Conservation (phyloP, 1,140 invertebrate genomes). For the Stenopsyche tienmushanensis region DNA sequence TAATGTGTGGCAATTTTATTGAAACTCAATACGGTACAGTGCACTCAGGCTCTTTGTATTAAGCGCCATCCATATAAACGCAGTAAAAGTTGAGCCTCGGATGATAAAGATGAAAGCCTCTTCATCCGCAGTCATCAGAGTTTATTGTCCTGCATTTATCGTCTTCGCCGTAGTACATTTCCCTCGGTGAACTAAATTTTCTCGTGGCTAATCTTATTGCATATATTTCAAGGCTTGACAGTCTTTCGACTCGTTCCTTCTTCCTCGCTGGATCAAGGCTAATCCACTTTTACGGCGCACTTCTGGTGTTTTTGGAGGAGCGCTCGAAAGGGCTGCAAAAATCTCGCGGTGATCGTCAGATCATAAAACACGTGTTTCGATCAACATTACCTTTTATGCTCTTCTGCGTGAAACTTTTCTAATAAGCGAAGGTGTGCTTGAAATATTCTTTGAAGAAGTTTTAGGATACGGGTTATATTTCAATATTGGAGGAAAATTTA, state of each 20-base stretch:
- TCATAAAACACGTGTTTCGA: not conserved
- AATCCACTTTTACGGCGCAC: slow-evolving; percentile 11
- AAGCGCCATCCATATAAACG: not conserved
- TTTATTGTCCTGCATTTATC: slow-evolving; percentile 2
- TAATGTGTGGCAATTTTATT: too few species aligned
- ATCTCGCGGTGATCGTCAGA: not conserved
- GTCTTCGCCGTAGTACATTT: not conserved
- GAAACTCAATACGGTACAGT: too few species aligned
- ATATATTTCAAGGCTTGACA: slow-evolving; percentile 3
- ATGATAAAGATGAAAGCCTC: not conserved
- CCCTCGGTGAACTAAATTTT: not conserved
- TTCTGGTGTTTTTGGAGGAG: not conserved
- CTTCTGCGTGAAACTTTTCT: too few species aligned
- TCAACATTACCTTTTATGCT: too few species aligned
- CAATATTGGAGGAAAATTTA: too few species aligned
- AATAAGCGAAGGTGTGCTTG: too few species aligned
- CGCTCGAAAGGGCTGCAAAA: not conserved
- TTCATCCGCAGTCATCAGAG: not conserved
- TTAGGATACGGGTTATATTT: too few species aligned
- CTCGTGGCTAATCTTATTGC: slow-evolving; percentile 16
- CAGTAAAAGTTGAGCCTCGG: not conserved
- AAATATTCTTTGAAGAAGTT: too few species aligned
- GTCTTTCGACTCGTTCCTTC: not conserved
- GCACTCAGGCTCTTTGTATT: not conserved
- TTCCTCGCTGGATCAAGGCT: slow-evolving; percentile 2